Evolutionary conservation across 2,797 vertebrate genomes (phyloP), one percentile per base, ranked within the genome.

Genomic region (Picus viridis): DNA sequence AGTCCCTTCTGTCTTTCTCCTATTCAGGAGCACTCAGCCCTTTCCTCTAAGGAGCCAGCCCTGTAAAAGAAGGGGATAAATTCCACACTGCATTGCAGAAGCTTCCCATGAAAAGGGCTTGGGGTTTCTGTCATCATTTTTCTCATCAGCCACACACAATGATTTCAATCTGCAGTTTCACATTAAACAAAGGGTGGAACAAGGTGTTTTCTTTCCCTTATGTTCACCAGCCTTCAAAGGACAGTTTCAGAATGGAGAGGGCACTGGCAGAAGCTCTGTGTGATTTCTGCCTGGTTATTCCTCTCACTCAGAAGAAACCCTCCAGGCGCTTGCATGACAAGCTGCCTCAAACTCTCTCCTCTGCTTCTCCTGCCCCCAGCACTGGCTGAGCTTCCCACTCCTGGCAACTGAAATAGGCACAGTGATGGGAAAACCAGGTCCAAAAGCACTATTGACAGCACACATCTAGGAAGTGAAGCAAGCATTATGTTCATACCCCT

Each of bases 81-180:
- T 89, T 91, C n/a, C 2, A 1, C 49, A 8, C 87, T 3, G 62
- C 72, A 91, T 43, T 89, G 80, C 77, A 95, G 89, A 92, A 91
- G 57, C 69, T 93, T 51, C 56, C 67, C 45, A 45, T 39, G 81
- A 76, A 93, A 88, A 88, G 36, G 76, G 47, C 56, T 45, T 68
- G 39, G 76, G 17, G 30, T 64, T 93, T 88, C 86, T 93, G 86
- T 94, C 86, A 94, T 91, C 74, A 34, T 90, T 86, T 43, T 95
- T 90, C 81, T 91, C 92, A 86, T 91, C 95, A 89, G 67, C 64
- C 57, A 58, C 51, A 86, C 74, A 92, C 62, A 74, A 73, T 75
- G 61, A 88, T 86, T 92, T 93, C 87, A 89, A 74, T 90, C 84
- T 92, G 64, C 9, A 34, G 79, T 49, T 91, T 90, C 23, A 1